phyloP scores from a whole-genome alignment of 1,140 invertebrate species.

The Mamestra configurata region DNA sequence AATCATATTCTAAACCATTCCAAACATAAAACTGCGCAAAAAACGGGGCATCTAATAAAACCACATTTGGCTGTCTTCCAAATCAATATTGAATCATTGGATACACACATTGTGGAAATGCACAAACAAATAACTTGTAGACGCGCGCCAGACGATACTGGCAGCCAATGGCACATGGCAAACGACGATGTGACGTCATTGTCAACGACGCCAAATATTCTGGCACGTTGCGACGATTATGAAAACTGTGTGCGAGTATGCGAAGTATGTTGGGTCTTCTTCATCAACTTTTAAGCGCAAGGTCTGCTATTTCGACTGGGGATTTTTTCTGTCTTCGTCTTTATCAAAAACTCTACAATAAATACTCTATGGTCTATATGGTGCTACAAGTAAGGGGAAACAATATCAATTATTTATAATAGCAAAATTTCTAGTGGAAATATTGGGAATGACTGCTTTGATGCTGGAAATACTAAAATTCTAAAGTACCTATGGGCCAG shows the following conservation, averaged over 20 bases:
- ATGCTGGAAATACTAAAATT: no score
- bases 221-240: slow-evolving; percentile 27
- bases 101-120: slow-evolving; percentile 52
- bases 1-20: slow-evolving; percentile 14
- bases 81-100: slow-evolving; percentile 52
- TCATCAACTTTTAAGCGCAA: not conserved
- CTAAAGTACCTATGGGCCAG: no score
- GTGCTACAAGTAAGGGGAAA: no score
- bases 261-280: slow-evolving; percentile 4
- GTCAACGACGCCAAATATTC: slow-evolving; percentile 39
- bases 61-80: slow-evolving; percentile 44
- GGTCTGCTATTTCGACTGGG: not conserved
- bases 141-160: slow-evolving; percentile 67
- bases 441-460: no score
- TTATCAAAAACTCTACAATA: no score
- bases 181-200: slow-evolving; percentile 30
- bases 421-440: no score
- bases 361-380: no score
- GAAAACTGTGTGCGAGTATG: slow-evolving; percentile 29
- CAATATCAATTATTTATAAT: no score
- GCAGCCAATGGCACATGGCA: slow-evolving; percentile 52
- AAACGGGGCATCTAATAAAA: slow-evolving; percentile 37
- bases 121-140: slow-evolving; percentile 63
- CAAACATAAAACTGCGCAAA: slow-evolving; percentile 40
- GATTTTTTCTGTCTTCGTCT: not conserved